A percentile compares a stretch with the other conserved stretches of the same genome.
phyloP scores from a whole-genome alignment of 2,113 vertebrate genomes.

The Hemiscyllium ocellatum region DNA sequence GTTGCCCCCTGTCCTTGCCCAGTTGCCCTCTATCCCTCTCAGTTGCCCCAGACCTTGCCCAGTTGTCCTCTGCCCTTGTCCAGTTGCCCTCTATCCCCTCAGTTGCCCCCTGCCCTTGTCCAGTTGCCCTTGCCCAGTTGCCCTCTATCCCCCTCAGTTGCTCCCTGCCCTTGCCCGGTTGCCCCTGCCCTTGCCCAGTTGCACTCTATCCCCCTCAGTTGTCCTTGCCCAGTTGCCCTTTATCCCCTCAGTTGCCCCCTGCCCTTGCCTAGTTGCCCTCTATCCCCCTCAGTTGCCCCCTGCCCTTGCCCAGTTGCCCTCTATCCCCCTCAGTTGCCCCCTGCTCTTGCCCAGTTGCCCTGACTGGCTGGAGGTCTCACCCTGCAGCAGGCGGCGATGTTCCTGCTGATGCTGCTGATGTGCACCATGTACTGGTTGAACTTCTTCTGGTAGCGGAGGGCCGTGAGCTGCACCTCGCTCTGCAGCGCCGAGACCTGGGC shows the following conservation, averaged over 20 bases:
- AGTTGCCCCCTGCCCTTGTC: too few species aligned
- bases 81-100: too few species aligned
- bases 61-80: too few species aligned
- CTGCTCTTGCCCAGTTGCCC: background rate
- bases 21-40: too few species aligned
- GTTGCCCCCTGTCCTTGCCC: too few species aligned
- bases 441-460: slow-evolving; percentile 56
- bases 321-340: background rate
- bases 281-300: too few species aligned
- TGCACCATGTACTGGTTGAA: slow-evolving; percentile 59
- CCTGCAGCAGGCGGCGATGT: slow-evolving; percentile 51
- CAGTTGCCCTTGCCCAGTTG: too few species aligned
- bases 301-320: background rate
- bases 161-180: background rate
- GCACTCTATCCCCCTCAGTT: background rate
- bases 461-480: slow-evolving; percentile 53
- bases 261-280: background rate
- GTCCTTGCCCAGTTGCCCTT: background rate
- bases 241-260: background rate
- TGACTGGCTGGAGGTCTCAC: slow-evolving; percentile 49
- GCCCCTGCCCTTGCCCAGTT: background rate
- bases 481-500: slow-evolving; percentile 57
- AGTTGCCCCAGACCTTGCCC: too few species aligned
- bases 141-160: background rate
- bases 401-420: slow-evolving; percentile 54